Base-by-base conservation (phyloP, 2,113 vertebrate species). In the Cynocephalus volans region DNA sequence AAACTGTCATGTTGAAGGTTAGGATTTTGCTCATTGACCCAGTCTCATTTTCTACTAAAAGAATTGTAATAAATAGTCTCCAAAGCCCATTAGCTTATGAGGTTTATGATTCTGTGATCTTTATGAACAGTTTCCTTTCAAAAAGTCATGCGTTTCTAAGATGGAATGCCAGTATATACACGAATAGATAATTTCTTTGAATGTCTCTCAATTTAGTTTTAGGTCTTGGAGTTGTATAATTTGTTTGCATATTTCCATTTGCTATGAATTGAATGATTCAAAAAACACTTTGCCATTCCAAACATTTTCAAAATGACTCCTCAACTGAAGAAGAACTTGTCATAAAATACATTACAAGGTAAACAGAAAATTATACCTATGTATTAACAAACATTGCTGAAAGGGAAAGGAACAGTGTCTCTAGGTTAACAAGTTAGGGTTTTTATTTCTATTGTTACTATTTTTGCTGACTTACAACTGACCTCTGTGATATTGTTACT, bases 191-290 rank as follows among this genome's bases (percentile, higher is more conserved):
- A 48, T 83, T 77, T 82, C 9, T 93, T 88, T 79, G 45, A 88
- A 76, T 52, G 33, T 1, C 19, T 77, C 18, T 79, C 45, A 96
- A 72, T 73, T 93, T 91, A 90, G 76, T 88, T 95, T 90, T 80
- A 83, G 62, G 24, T 89, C 21, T 77, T 52, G 24, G 62, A 72
- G 24, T 4, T 60, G 6, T 77, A 60, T 67, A 91, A 76, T 65
- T 86, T 95, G 21, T 7, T 92, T 92, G 60, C 21, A 65, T 72
- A 77, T 50, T 85, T 82, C 77, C 69, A 60, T 76, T 89, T 91
- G 6, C 45, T 79, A 21, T 17, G 58, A 54, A 89, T 85, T 81
- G 45, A 80, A 87, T 76, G 56, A 73, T 86, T 60, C 67, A 83
- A 83, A 95, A 84, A 26, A 84, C 3, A 87, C 5, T 64, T 87